Evolutionary conservation across 2,888 invertebrate genomes (phyloP), one percentile per base, ranked within the genome.

Genomic region (Choristoneura rosaceana): DNA sequence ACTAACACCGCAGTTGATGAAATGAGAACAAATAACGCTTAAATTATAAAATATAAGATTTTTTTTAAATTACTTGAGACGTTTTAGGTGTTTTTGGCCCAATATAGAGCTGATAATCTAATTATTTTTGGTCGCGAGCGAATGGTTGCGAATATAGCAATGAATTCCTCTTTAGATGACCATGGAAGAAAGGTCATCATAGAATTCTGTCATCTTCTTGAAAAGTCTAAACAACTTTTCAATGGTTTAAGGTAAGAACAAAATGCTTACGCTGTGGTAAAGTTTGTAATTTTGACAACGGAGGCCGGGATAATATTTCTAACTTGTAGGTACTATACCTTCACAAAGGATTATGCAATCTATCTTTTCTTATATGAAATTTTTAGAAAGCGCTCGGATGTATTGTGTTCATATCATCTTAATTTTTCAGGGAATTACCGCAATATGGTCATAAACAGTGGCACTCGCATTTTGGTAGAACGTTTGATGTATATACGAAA

Each of bases 371-470:
- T 2, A 45, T 45, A 10, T 9, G 1, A 45, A 4, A 45, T 14
- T 45, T 45, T 45, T 10, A 3, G 45, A 3, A 12, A 45, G 12
- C 9, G 3, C 3, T 8, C 14, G 12, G 3, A 45, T 45, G 1
- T 14, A 45, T 45, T 45, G 47, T n/a, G 25, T 25, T 55, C 10
- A 55, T 4, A 12, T 43, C 55, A n/a, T 47, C 69, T 76, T 47
- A 17, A 17, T 75, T 74, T 93, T 92, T n/a, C 92, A 98, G 99
- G 85, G 99, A 99, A 93, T 95, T 99, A 81, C 99, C 99, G 52
- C 98, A 98, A 90, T 99, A 99, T 93, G 99, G 99, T 15, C 98
- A 99, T 93, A 98, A 98, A 87, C 98, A 99, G 90, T 99, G 99
- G 99, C 99, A 99, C 93, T 97, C 98, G 14, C 99, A 99, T 90